A percentile compares a stretch with the other conserved stretches of the same genome.
Evolutionary conservation across 2,113 vertebrate genomes (phyloP).

Genomic region (Vanacampus margaritifer): DNA sequence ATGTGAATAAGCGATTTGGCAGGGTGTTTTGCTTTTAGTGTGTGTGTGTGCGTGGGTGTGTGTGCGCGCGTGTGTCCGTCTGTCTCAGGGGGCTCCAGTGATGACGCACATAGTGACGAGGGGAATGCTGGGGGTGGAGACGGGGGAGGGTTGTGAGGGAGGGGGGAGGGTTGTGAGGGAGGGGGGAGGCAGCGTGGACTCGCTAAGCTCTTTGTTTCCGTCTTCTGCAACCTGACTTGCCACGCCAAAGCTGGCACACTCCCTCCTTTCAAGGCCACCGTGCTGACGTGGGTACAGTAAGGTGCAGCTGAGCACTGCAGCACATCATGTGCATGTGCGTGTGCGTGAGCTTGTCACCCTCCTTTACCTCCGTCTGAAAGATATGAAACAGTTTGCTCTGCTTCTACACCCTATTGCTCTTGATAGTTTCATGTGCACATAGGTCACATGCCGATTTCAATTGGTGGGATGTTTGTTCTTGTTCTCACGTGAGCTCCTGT

Average conservation of each 20-base stretch:
- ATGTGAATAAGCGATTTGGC: slow-evolving; percentile 61
- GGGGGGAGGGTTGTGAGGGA: not conserved
- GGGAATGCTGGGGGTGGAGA: slow-evolving; percentile 58
- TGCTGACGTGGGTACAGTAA: slow-evolving; percentile 28
- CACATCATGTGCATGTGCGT: not conserved
- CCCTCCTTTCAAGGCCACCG: slow-evolving; percentile 21
- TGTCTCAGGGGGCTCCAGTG: slow-evolving; percentile 69
- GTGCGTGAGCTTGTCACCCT: not conserved
- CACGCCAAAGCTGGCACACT: slow-evolving; percentile 19
- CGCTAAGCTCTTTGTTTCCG: slow-evolving; percentile 65
- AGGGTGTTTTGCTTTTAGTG: slow-evolving; percentile 18
- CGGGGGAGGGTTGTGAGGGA: slow-evolving; percentile 23
- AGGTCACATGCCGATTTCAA: not conserved
- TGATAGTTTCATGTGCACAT: not conserved
- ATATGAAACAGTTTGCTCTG: not conserved
- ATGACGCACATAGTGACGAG: slow-evolving; percentile 71
- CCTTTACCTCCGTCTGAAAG: not conserved
- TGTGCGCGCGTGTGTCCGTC: slow-evolving; percentile 24
- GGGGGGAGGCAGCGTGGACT: slow-evolving; percentile 38
- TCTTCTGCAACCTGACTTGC: slow-evolving; percentile 48
- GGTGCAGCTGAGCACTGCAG: slow-evolving; percentile 13
- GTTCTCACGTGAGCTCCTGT: not conserved
- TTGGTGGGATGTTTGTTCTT: slow-evolving; percentile 1
- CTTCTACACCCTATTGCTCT: not conserved
- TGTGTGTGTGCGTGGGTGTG: slow-evolving; percentile 7